Percentiles rank a stretch among this genome's conserved stretches.
These are phyloP conservation scores for Solenodon paradoxus DNA, from an alignment of 2,113 vertebrate species.

Conservation along the genomic window DNA sequence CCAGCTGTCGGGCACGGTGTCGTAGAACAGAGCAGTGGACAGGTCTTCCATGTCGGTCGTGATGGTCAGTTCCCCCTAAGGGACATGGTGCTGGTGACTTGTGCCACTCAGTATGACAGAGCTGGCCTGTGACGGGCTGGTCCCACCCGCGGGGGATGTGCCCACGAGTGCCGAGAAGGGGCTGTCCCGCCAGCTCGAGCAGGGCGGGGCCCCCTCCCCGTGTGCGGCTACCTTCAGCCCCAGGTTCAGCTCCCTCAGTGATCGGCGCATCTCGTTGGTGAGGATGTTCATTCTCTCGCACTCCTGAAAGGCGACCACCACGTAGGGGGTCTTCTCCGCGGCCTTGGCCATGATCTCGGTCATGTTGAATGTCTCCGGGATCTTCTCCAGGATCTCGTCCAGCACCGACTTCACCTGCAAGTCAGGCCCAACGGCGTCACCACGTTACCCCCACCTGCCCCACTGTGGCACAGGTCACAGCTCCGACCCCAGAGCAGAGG, in stretches of 20 bases:
- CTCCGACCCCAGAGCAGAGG: fast-evolving
- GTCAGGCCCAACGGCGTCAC: fast-evolving
- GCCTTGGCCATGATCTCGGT: conserved; percentile 78
- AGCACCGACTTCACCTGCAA: conserved; percentile 82
- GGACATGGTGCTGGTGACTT: background rate
- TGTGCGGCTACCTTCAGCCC: conserved; percentile 80
- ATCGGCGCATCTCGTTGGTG: conserved; percentile 80
- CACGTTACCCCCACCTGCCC: fast-evolving
- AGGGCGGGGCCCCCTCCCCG: no score
- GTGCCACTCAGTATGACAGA: no score
- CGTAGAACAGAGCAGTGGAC: conserved; percentile 80
- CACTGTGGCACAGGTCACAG: fast-evolving
- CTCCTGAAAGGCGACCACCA: conserved; percentile 83
- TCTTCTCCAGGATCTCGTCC: conserved; percentile 77
- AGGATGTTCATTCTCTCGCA: conserved; percentile 85
- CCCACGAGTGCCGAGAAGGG: no score
- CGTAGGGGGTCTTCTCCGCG: conserved; percentile 79
- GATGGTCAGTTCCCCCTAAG: conserved; percentile 85
- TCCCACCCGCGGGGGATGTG: no score
- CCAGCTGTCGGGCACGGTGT: conserved; percentile 81
- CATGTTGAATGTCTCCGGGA: conserved; percentile 82
- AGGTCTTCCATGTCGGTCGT: conserved; percentile 86
- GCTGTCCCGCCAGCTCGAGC: no score
- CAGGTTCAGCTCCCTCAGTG: conserved; percentile 80
- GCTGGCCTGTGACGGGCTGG: no score